Evolutionary conservation across 2,797 vertebrate species (phyloP).

Genomic region (Cygnus olor): DNA sequence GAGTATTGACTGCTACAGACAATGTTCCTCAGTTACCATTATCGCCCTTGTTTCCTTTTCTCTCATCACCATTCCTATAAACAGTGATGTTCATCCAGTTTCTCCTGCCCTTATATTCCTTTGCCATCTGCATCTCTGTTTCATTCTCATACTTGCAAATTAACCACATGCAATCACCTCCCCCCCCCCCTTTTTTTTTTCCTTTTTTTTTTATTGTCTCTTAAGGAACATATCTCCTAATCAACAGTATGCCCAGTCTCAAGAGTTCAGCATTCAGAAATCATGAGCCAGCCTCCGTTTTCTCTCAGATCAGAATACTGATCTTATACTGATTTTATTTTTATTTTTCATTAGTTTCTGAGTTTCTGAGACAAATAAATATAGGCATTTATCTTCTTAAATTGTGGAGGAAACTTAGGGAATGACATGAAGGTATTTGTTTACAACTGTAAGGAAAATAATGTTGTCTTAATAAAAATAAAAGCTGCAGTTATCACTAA

Average conservation of each 20-base stretch:
- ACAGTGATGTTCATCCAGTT: background rate
- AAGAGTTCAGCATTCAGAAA: background rate
- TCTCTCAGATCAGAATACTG: background rate
- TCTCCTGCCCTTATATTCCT: conserved; percentile 9
- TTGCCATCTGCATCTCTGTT: conserved; percentile 45
- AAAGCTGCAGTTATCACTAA: background rate
- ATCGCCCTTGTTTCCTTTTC: conserved; percentile 12
- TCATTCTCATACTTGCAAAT: conserved; percentile 20
- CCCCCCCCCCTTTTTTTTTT: background rate
- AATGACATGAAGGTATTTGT: background rate
- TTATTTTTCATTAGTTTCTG: background rate
- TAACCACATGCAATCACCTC: background rate
- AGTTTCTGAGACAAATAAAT: background rate
- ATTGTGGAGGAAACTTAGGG: background rate
- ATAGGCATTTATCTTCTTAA: background rate
- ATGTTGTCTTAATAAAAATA: background rate
- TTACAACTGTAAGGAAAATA: background rate
- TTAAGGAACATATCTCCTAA: background rate
- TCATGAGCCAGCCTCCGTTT: background rate
- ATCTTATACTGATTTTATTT: background rate
- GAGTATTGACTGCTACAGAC: conserved; percentile 51
- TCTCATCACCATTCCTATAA: conserved; percentile 18
- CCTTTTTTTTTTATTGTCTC: background rate
- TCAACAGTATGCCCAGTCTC: background rate
- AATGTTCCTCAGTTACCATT: conserved; percentile 52